Percentiles rank a stretch among this genome's conserved stretches.
Conservation (phyloP, 1,140 invertebrate genomes). For the Latrodectus geometricus region DNA sequence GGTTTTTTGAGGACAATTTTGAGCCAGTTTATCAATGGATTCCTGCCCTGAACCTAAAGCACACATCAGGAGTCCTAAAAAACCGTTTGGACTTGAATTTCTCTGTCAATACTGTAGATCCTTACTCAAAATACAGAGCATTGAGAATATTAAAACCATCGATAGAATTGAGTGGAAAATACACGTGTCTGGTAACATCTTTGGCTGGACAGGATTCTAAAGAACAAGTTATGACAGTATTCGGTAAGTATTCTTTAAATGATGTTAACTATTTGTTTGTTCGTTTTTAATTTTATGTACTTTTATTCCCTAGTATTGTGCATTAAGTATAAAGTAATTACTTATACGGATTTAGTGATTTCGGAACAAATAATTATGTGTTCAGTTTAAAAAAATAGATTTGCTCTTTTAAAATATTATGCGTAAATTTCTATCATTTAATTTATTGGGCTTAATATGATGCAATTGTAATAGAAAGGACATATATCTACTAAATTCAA, state of each 20-base stretch:
- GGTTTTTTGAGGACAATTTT: slow-evolving; percentile 79
- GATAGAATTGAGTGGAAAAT: slow-evolving; percentile 71
- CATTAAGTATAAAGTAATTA: too few species aligned
- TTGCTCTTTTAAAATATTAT: too few species aligned
- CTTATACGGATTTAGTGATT: too few species aligned
- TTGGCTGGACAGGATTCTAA: slow-evolving; percentile 64
- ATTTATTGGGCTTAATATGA: too few species aligned
- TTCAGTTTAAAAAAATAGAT: too few species aligned
- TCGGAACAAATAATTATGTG: too few species aligned
- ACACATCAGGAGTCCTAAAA: slow-evolving; percentile 74
- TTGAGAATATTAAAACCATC: slow-evolving; percentile 80
- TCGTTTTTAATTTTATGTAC: too few species aligned
- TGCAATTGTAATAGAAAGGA: too few species aligned
- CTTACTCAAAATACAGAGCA: slow-evolving; percentile 79
- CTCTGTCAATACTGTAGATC: slow-evolving; percentile 72
- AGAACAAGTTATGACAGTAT: slow-evolving; percentile 63
- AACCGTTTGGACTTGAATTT: slow-evolving; percentile 79
- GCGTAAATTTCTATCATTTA: too few species aligned
- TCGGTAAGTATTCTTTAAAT: slow-evolving; percentile 60
- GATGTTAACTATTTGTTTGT: neutral
- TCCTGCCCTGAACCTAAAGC: slow-evolving; percentile 73
- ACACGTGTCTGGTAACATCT: slow-evolving; percentile 64
- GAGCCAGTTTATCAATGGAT: slow-evolving; percentile 84
- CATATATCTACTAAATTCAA: too few species aligned
- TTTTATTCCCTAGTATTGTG: too few species aligned